Base-by-base conservation (phyloP, 2,113 vertebrate genomes). In the Tricholaema leucomelas region DNA sequence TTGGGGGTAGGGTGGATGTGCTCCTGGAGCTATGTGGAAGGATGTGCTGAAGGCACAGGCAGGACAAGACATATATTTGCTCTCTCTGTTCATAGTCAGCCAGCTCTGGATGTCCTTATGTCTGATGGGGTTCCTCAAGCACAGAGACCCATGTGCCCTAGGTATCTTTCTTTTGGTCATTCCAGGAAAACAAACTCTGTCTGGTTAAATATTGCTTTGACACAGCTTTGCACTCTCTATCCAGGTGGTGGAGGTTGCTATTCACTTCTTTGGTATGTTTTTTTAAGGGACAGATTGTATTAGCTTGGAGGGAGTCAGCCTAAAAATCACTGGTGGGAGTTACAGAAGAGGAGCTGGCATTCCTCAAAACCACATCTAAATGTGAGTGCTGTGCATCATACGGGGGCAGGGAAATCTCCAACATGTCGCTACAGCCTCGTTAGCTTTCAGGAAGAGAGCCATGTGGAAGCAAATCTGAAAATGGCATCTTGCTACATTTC, bases 401-500 rank as follows among this genome's bases (percentile, higher is more conserved):
- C 17, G 71, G 66, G 33, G 48, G 67, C 48, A 81, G 63, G 81
- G 92, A 75, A 94, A 90, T 50, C 83, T 91, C 54, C 58, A 76
- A n/a, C 80, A 8, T 25, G 61, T 70, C 1, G 46, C 81, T 93
- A 9, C 85, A 87, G 67, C 67, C 54, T 87, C 91, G 46, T 79
- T 86, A 83, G 71, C 58, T 85, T 81, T 60, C 80, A 85, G 87
- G 75, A 85, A 54, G 69, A 73, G 35, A 63, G 14, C 46, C 64
- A 10, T 4, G 82, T 88, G 91, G 92, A 94, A 85, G 38, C 24
- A 69, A 67, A 80, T 48, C 87, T 83, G 87, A 89, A 96, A 92
- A 93, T 31, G 89, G 87, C 58, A 89, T 74, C 65, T 82, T 83
- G 79, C 84, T 70, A 54, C 27, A 87, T 64, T 72, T 92, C 72